A percentile compares a stretch with the other conserved stretches of the same genome.
Evolutionary conservation across 2,797 vertebrate genomes (phyloP).

Genomic region (Acestrorhynchus altus): DNA sequence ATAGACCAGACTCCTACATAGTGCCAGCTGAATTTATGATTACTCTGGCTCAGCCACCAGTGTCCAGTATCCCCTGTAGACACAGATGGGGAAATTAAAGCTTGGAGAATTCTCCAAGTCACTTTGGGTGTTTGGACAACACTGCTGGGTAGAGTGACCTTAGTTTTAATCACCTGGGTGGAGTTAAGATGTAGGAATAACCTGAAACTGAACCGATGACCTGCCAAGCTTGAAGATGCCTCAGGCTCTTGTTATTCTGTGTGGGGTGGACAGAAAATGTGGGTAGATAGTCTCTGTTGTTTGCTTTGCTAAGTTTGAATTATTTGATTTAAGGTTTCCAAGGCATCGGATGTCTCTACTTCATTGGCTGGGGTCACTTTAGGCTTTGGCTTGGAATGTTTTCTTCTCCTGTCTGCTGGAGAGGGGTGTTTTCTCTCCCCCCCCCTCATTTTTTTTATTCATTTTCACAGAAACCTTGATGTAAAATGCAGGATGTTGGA

Average conservation of each 20-base stretch:
- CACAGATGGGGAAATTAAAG: conserved; percentile 19
- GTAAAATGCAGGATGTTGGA: no score
- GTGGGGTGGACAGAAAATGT: background rate
- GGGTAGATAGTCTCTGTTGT: background rate
- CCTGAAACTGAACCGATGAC: background rate
- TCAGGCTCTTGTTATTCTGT: background rate
- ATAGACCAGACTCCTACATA: background rate
- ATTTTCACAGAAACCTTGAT: no score
- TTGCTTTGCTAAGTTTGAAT: background rate
- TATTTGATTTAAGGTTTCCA: no score
- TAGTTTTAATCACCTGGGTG: conserved; percentile 34
- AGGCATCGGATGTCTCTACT: no score
- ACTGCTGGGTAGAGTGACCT: conserved; percentile 1
- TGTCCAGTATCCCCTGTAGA: conserved; percentile 10
- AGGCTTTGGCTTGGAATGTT: no score
- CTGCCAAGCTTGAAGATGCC: background rate
- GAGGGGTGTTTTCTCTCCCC: no score
- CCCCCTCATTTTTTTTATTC: no score
- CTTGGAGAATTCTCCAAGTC: conserved; percentile 4
- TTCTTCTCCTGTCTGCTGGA: no score
- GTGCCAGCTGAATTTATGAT: conserved; percentile 2
- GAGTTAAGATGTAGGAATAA: conserved; percentile 35
- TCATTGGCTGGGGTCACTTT: no score
- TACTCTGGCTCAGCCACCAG: conserved; percentile 17
- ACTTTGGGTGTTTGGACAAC: conserved; percentile 12